These are phyloP conservation scores for Cyclophora punctaria DNA, from an alignment of 2,888 invertebrate species.

Conservation along the genomic window DNA sequence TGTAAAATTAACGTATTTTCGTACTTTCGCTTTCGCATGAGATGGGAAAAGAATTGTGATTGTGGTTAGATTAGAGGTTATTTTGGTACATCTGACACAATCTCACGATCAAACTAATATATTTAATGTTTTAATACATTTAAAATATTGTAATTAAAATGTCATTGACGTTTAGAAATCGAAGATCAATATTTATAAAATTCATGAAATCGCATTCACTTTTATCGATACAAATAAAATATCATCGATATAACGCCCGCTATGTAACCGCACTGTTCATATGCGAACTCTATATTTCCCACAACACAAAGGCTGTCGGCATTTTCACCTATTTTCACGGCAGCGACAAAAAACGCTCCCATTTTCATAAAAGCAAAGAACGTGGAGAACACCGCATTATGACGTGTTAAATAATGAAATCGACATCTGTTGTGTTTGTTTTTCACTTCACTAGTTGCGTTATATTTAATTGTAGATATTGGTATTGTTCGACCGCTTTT, in stretches of 20 bases:
- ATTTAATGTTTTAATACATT: no score
- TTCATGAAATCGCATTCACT: no score
- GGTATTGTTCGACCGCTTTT: not conserved
- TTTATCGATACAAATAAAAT: constrained; percentile 6
- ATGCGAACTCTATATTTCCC: constrained; percentile 48
- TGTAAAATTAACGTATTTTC: no score
- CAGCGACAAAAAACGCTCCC: constrained; percentile 46
- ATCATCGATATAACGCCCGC: constrained; percentile 23
- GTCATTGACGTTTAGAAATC: no score
- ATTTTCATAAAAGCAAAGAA: constrained; percentile 44
- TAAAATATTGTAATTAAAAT: no score
- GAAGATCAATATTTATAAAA: no score
- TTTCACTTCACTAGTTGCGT: constrained; percentile 20
- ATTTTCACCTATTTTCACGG: constrained; percentile 67
- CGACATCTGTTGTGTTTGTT: constrained; percentile 3
- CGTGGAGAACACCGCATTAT: constrained; percentile 34
- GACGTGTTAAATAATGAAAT: constrained; percentile 24
- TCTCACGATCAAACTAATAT: no score
- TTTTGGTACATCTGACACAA: no score
- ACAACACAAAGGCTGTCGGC: constrained; percentile 45
- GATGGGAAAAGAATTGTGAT: no score
- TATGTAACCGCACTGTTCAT: constrained; percentile 11
- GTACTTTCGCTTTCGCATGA: no score
- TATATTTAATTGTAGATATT: not conserved
- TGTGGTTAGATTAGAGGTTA: no score